Base-by-base conservation (phyloP, 2,888 invertebrate species). In the Drosophila nigricruria region DNA sequence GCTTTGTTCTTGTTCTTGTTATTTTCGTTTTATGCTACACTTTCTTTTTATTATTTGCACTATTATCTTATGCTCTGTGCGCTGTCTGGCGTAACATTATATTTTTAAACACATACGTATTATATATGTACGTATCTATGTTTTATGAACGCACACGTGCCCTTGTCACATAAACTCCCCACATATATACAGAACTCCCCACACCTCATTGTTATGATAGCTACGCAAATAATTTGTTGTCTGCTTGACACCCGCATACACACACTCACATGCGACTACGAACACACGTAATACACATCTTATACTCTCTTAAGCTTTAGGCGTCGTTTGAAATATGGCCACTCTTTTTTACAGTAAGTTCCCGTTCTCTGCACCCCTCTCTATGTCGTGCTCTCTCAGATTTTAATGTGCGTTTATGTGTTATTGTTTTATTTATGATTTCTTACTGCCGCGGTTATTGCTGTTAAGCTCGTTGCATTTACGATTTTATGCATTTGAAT, bases 341-440 rank as follows among this genome's bases (percentile, higher is more conserved):
- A 65, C 72, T 67, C 70, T 67, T 52, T 18, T 66, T 61, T 70
- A 40, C 27, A 47, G 18, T 32, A 36, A 60, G 45, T 36, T 36
- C 18, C 23, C 43, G 12, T 5, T 27, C 34, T 30, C 53, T 9
- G 23, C 12, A 43, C 2, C 18, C 14, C 40, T 20, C 43, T 6
- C 43, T 25, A 30, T 23, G 2, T 2, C 0, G 2, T 16, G 5
- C 66, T 27, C 34, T 10, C 16, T 42, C 18, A 54, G n/a, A 53
- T 58, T 52, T 43, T 54, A 69, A 68, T 74, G 69, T 81, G 85
- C 76, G 74, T 77, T 86, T 81, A 78, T 85, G 60, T 60, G 73
- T 76, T 82, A 84, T 82, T 88, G 86, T 85, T 86, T 83, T 88
- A 85, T 85, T 85, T 88, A 85, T 86, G 82, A 85, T 85, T 86